Percentiles rank a stretch among this genome's conserved stretches.
Conservation (phyloP, 2,113 vertebrate genomes). For the Lonchura striata region DNA sequence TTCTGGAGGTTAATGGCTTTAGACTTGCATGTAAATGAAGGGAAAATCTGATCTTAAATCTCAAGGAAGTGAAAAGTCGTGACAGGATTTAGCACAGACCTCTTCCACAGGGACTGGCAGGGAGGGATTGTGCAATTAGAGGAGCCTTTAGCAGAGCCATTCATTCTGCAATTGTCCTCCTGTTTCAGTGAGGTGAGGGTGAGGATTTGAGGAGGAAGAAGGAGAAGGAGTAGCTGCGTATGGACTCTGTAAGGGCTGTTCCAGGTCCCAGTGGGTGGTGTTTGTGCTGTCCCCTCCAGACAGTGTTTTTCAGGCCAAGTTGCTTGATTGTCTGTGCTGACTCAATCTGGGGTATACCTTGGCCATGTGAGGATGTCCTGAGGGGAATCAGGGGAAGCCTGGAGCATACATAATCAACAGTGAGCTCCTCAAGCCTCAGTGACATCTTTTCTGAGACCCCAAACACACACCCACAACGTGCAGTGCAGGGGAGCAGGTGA, state of each 20-base stretch:
- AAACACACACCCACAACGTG: rapidly evolving
- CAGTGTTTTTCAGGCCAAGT: neutral
- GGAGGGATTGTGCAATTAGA: neutral
- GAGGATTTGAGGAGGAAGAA: neutral
- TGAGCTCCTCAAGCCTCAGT: neutral
- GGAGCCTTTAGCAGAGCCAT: neutral
- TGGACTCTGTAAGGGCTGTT: neutral
- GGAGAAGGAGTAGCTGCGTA: neutral
- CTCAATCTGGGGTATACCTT: neutral
- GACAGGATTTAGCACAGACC: conserved; percentile 17
- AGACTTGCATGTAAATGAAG: conserved; percentile 40
- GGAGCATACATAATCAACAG: neutral
- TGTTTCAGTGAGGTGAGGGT: neutral
- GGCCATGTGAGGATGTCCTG: neutral
- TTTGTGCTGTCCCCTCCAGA: neutral
- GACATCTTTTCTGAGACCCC: neutral
- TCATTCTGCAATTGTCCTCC: neutral
- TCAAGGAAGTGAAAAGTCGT: neutral
- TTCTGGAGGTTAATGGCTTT: conserved; percentile 49
- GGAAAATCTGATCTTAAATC: conserved; percentile 39
- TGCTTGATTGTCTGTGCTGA: neutral
- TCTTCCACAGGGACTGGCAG: neutral
- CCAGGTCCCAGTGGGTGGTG: rapidly evolving
- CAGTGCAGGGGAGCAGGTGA: neutral
- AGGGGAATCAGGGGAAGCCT: too few relatives aligned